Evolutionary conservation across 2,888 invertebrate genomes (phyloP), one percentile per base, ranked within the genome.

Genomic region (Protonemura montana): DNA sequence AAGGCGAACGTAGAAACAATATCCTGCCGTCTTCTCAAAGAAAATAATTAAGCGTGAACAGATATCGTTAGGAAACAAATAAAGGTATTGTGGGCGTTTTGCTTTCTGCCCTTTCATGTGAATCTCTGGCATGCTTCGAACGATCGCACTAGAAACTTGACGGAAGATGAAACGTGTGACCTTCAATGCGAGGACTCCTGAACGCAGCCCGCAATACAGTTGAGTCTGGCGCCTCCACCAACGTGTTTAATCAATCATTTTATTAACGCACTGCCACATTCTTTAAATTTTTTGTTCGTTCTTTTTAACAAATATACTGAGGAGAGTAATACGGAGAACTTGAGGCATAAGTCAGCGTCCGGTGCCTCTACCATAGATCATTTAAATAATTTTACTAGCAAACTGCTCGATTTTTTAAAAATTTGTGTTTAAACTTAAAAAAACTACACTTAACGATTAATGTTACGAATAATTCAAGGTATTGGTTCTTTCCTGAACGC

Each of bases 21-120:
- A 59, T 59, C 59, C 59, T 59, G 59, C 59, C 21, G 59, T 59
- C 59, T 59, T 59, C 59, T 59, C 59, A 59, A 59, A 59, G 59
- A 59, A 59, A 59, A 59, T 59, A 59, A 59, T 59, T 59, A 59
- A 59, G 6, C 59, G 13, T 13, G 21, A 59, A 59, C 59, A 1
- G 35, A 35, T 3, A 35, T 35, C 35, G 10, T 35, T 35, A 59
- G 6, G 59, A 21, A 59, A 59, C 59, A 59, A 59, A 59, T 59
- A 59, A 59, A 59, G 59, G 59, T 59, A 59, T 59, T 59, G 59
- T 21, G 59, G 59, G 13, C 59, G 59, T 59, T 59, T 59, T 59
- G 59, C 59, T 59, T 13, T 59, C 6, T 1, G 13, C 21, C 13
- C 59, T 59, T 59, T 13, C 16, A 59, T 3, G 59, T 59, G 59